These are phyloP conservation scores for Heteromurus nitidus DNA, from an alignment of 2,888 invertebrate genomes.

Conservation along the genomic window DNA sequence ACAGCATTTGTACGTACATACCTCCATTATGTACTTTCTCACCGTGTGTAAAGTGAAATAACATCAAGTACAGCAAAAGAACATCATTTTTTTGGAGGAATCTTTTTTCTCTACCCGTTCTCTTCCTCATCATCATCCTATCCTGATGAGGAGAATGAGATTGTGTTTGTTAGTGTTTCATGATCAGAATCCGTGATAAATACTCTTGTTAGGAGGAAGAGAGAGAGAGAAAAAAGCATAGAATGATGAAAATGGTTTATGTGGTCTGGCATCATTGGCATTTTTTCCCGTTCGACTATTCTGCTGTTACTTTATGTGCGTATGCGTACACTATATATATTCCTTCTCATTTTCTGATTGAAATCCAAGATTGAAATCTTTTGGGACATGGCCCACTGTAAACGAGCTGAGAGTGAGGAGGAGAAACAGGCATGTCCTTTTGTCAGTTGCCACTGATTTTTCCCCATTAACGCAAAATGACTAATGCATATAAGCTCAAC, in stretches of 20 bases:
- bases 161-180: slow-evolving; percentile 28
- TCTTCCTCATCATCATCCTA: neutral
- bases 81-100: neutral
- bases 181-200: slow-evolving; percentile 61
- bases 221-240: too few species aligned
- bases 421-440: neutral
- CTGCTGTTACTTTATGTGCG: too few species aligned
- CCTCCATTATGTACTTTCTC: too few species aligned
- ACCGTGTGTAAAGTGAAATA: neutral
- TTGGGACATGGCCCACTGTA: slow-evolving; percentile 59
- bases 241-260: too few species aligned
- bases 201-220: slow-evolving; percentile 64
- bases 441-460: slow-evolving; percentile 15
- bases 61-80: too few species aligned
- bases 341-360: slow-evolving; percentile 21
- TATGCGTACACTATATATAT: too few species aligned
- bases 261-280: too few species aligned
- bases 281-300: too few species aligned
- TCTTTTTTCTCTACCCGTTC: slow-evolving; percentile 14
- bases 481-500: too few species aligned
- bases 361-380: slow-evolving; percentile 58
- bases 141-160: slow-evolving; percentile 13
- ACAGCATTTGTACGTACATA: too few species aligned
- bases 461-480: slow-evolving; percentile 24
- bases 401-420: neutral